These are phyloP conservation scores for Platalea minor DNA, from an alignment of 2,797 vertebrate genomes.

Conservation along the genomic window DNA sequence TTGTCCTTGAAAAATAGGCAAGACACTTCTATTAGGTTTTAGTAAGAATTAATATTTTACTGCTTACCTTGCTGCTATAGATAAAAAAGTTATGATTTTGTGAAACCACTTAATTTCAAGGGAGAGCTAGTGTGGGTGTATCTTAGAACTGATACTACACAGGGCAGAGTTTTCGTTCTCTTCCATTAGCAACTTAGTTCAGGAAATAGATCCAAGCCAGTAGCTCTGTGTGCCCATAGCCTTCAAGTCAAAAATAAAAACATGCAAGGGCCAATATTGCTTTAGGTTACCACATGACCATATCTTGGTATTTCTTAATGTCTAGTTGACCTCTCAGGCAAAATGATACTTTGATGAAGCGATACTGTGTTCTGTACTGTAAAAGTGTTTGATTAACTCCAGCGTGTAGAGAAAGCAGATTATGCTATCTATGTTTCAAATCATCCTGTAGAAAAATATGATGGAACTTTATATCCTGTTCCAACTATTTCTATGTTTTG, in stretches of 20 bases:
- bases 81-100: neutral
- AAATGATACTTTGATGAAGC: neutral
- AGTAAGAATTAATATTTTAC: neutral
- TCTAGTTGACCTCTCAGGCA: neutral
- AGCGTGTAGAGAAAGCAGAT: neutral
- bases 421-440: neutral
- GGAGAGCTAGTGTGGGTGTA: neutral
- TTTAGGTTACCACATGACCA: neutral
- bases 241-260: neutral
- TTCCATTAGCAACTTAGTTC: neutral
- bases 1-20: neutral
- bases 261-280: neutral
- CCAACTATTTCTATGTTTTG: neutral
- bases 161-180: neutral
- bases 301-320: neutral
- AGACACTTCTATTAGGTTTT: neutral
- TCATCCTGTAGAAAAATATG: neutral
- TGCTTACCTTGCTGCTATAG: neutral
- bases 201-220: neutral
- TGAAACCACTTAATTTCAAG: neutral
- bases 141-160: neutral
- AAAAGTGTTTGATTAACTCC: neutral
- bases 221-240: neutral
- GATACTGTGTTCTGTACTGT: neutral
- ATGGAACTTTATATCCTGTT: neutral